Base-by-base conservation (phyloP, 2,888 invertebrate genomes). In the Unio delphinus region DNA sequence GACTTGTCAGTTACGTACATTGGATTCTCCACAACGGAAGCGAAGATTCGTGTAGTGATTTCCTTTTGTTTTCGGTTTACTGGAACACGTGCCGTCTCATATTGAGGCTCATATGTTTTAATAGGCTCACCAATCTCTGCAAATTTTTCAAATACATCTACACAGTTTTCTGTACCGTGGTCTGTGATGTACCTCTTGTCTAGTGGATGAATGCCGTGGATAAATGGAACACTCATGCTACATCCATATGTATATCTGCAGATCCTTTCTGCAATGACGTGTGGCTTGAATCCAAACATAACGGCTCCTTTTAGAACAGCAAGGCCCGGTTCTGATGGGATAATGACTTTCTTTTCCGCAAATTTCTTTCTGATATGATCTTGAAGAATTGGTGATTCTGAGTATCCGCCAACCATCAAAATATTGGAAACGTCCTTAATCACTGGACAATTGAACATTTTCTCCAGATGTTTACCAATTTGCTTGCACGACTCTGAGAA, bases 341-440 rank as follows among this genome's bases (percentile, higher is more conserved):
- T 73, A 17, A 73, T 65, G 0, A 75, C 61, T n/a, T 57, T 55
- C 61, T 69, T 57, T n/a, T 64, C n/a, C 15, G 59, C 68, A 59
- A 75, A 75, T 0, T 54, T 59, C 28, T 65, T 58, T 45, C 55
- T 65, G 4, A 75, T 62, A 17, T 56, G 61, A 7, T 62, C 18
- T 55, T 75, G 73, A 18, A 75, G 30, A 18, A 71, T 59, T 4
- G 67, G 70, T 4, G 71, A 75, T 34, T 75, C 75, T 1, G 75
- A 70, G 57, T 73, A 75, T 3, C 75, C 75, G 3, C 75, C 75
- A 7, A 75, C 74, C 72, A 74, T 73, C 26, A 73, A 58, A 20
- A 73, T 73, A 1, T 68, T 73, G 23, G 62, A 18, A 11, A 65
- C 65, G 17, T 64, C 68, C 6, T 23, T 34, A 54, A 67, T 34